Conservation (phyloP, 2,797 vertebrate species). For the Merluccius polli region DNA sequence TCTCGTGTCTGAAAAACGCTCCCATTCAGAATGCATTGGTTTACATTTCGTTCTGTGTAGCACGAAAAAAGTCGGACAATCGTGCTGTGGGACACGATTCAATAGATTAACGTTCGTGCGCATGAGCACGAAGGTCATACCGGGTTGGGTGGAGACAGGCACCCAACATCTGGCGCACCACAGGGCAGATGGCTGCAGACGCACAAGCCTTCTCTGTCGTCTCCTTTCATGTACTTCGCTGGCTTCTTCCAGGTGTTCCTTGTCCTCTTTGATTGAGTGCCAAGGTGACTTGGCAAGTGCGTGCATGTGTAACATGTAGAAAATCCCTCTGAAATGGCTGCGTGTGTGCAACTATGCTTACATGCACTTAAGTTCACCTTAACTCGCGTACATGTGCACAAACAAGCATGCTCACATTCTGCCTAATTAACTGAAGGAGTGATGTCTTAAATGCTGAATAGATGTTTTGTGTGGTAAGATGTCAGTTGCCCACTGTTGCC, state of each 20-base stretch:
- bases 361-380: slow-evolving; percentile 2
- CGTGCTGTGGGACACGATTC: too few relatives aligned
- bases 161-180: not conserved
- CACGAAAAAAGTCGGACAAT: too few relatives aligned
- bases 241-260: slow-evolving; percentile 5
- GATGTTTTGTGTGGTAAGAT: not conserved
- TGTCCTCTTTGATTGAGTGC: slow-evolving; percentile 61
- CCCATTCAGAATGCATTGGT: too few relatives aligned
- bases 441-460: not conserved
- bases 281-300: slow-evolving; percentile 45
- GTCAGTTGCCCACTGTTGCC: not conserved
- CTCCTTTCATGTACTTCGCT: not conserved
- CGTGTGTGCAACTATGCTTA: slow-evolving; percentile 19
- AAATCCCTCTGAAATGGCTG: slow-evolving; percentile 9
- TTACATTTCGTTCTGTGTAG: too few relatives aligned
- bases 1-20: too few relatives aligned
- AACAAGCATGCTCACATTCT: slow-evolving; percentile 6
- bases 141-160: not conserved
- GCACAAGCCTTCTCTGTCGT: not conserved
- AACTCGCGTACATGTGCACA: slow-evolving; percentile 6
- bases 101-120: too few relatives aligned
- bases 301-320: not conserved
- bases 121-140: too few relatives aligned
- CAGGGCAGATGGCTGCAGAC: not conserved
- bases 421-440: not conserved